Evolutionary conservation across 2,888 invertebrate species (phyloP).

Genomic region (Ornithoptera priamus): DNA sequence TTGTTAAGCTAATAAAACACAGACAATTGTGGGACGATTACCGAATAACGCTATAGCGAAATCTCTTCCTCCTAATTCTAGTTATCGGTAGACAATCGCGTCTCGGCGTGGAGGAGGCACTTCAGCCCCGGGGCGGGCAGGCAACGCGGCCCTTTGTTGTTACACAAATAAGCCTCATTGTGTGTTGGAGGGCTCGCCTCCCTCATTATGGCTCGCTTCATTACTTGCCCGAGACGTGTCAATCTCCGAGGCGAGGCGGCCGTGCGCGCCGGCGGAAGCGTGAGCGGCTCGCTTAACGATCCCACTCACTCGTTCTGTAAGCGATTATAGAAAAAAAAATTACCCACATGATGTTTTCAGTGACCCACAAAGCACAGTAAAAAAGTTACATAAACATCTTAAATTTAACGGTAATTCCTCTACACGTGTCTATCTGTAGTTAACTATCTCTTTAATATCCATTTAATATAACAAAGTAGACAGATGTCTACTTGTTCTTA

Average conservation of each 20-base stretch:
- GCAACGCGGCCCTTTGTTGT: slow-evolving; percentile 53
- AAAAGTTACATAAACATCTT: neutral
- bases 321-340: slow-evolving; percentile 2
- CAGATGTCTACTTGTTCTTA: too few relatives aligned
- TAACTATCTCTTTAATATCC: too few relatives aligned
- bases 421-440: too few relatives aligned
- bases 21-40: slow-evolving; percentile 20
- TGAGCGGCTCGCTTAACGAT: slow-evolving; percentile 23
- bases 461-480: too few relatives aligned
- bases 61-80: slow-evolving; percentile 24
- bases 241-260: slow-evolving; percentile 39
- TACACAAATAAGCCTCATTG: slow-evolving; percentile 60
- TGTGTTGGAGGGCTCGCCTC: slow-evolving; percentile 42
- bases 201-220: slow-evolving; percentile 48
- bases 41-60: slow-evolving; percentile 16
- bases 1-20: slow-evolving; percentile 18
- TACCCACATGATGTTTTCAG: neutral
- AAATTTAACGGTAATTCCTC: neutral
- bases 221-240: slow-evolving; percentile 47
- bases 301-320: slow-evolving; percentile 13
- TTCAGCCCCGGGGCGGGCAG: slow-evolving; percentile 33
- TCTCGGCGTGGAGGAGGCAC: slow-evolving; percentile 23
- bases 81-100: slow-evolving; percentile 29
- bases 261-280: slow-evolving; percentile 25
- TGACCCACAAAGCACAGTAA: neutral